These are phyloP conservation scores for Myrmophylax atrothorax DNA, from an alignment of 2,113 vertebrate genomes.

Conservation along the genomic window DNA sequence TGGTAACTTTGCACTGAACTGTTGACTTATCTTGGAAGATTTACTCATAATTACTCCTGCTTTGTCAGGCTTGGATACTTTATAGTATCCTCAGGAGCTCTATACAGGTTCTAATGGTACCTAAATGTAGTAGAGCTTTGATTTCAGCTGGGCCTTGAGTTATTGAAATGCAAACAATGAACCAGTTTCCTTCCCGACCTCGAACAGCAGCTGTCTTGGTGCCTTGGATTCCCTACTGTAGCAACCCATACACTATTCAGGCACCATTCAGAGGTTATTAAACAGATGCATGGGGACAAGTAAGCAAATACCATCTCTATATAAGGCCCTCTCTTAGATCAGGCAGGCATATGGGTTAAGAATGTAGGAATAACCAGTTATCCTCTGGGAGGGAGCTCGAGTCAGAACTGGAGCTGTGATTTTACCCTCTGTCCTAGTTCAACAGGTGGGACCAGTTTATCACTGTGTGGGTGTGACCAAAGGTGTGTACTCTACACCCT, in stretches of 20 bases:
- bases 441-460: too few relatives aligned
- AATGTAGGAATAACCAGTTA: neutral
- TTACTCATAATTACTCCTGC: neutral
- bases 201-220: neutral
- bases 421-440: neutral
- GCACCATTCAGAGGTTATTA: neutral
- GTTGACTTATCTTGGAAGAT: neutral
- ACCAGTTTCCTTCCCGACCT: neutral
- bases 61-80: neutral
- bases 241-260: neutral
- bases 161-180: neutral
- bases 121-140: neutral
- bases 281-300: neutral
- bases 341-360: neutral
- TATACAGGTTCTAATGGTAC: rapidly evolving
- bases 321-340: neutral
- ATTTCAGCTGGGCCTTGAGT: neutral
- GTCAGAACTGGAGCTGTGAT: neutral
- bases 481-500: too few relatives aligned
- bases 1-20: neutral
- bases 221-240: neutral
- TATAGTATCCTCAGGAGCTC: neutral
- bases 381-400: neutral
- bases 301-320: neutral
- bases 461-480: too few relatives aligned